Conservation (phyloP, 2,113 vertebrate genomes). For the Tretioscincus oriximinensis region DNA sequence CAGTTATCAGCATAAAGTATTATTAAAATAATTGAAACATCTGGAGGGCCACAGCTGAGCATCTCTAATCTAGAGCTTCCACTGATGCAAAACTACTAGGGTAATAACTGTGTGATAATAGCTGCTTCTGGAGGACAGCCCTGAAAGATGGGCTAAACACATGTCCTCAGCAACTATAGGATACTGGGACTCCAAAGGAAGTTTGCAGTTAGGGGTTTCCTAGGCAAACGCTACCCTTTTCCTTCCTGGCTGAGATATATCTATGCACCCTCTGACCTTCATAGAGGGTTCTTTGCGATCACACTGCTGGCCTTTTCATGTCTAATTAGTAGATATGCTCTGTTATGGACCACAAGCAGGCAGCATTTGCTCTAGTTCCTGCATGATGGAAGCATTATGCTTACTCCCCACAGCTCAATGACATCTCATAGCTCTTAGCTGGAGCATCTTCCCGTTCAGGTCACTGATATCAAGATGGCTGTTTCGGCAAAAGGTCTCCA, state of each 20-base stretch:
- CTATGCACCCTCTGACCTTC: slow-evolving; percentile 45
- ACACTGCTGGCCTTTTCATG: slow-evolving; percentile 62
- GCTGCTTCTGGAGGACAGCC: too few species aligned
- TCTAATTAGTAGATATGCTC: slow-evolving; percentile 32
- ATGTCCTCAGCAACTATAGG: neutral
- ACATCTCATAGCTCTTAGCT: neutral
- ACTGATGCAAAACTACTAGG: too few species aligned
- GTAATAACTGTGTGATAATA: too few species aligned
- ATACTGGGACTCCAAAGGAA: neutral
- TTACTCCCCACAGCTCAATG: slow-evolving; percentile 4
- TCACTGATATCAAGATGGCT: neutral
- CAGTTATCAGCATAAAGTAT: too few species aligned
- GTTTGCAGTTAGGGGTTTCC: neutral
- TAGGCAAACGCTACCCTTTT: neutral
- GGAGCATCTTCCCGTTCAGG: neutral
- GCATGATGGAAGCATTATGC: slow-evolving; percentile 3
- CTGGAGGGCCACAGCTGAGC: too few species aligned
- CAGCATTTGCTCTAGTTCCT: slow-evolving; percentile 1
- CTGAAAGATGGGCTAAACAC: neutral
- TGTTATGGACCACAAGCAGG: slow-evolving; percentile 20
- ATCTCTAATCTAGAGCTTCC: too few species aligned
- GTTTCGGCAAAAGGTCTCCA: slow-evolving; percentile 19
- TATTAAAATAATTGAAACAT: too few species aligned
- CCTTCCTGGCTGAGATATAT: neutral
- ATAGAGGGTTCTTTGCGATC: slow-evolving; percentile 21